Base-by-base conservation (phyloP, 2,888 invertebrate genomes). In the Apodemia zela region DNA sequence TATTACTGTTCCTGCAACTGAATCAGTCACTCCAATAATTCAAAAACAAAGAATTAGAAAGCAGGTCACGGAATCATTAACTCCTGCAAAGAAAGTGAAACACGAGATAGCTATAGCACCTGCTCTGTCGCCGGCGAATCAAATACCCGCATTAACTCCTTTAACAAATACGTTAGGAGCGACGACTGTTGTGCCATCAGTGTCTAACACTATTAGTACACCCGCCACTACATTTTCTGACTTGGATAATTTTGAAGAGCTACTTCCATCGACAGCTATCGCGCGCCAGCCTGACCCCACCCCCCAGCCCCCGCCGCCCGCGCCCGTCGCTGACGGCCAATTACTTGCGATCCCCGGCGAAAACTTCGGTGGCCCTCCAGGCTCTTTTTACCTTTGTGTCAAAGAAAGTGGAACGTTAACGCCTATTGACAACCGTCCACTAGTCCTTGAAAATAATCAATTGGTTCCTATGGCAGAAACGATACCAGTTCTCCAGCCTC, bases 261-360 rank as follows among this genome's bases (percentile, higher is more conserved):
- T 92, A 59, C 73, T 92, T 60, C 92, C 92, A 0, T 87, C 91
- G 18, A 90, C 91, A 6, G 86, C 92, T 1, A 91, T 92, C 49
- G 84, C 78, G 45, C 81, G 86, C 1, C 84, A 87, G 58, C 74
- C 78, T 13, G 78, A 76, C 60, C 72, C 72, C 33, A 66, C 73
- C 5, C 65, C 72, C 3, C 73, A 72, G 3, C 74, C 80, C 0
- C 82, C 74, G 65, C 82, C 74, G n/a, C 66, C 76, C 59, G 76
- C 93, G 42, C 85, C 92, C 57, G 76, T 93, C 33, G 85, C 92
- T 1, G 94, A 94, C 75, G 93, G 94, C 0, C 95, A 95, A 77
- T 92, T 95, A 72, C 87, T 95, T 76, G 95, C 95, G 15, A 91
- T 96, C 58, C 95, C 95, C 25, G 95, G 95, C 21, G 95, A 95